Conservation (phyloP, 2,113 vertebrate genomes). For the Sorex fumeus region DNA sequence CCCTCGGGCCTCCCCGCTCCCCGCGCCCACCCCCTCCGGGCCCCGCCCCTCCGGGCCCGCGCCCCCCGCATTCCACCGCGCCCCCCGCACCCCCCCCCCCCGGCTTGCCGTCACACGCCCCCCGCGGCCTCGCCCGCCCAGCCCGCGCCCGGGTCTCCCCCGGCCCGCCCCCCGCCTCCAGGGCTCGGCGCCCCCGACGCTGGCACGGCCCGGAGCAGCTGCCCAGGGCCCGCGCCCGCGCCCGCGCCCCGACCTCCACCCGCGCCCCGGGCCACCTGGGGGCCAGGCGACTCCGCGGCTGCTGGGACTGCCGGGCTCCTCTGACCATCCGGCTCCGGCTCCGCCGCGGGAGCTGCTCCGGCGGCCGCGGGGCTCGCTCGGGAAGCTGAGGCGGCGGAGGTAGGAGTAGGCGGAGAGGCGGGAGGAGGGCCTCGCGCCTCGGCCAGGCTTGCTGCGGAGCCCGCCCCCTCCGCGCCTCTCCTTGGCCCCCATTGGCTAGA, state of each 20-base stretch:
- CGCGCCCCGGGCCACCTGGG: conserved; percentile 72
- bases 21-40: not conserved
- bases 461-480: conserved; percentile 56
- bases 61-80: conserved; percentile 73
- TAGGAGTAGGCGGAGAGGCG: conserved; percentile 76
- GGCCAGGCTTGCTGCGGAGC: conserved; percentile 46
- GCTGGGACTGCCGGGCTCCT: conserved; percentile 83
- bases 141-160: not conserved
- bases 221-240: conserved; percentile 49
- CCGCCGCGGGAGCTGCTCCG: conserved; percentile 85
- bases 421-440: conserved; percentile 77
- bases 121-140: not conserved
- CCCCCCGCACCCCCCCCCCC: too few relatives aligned
- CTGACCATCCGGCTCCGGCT: conserved; percentile 86
- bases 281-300: conserved; percentile 84
- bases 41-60: conserved; percentile 75
- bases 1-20: not conserved
- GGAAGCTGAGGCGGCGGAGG: conserved; percentile 80
- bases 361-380: conserved; percentile 83
- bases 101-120: not conserved
- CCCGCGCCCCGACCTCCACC: not conserved
- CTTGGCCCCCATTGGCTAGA: conserved; percentile 50
- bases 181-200: conserved; percentile 44
- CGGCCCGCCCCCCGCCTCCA: not conserved
- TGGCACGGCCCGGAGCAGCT: conserved; percentile 36